These are phyloP conservation scores for Tolmerus cingulatus DNA, from an alignment of 2,888 invertebrate species.

Conservation along the genomic window DNA sequence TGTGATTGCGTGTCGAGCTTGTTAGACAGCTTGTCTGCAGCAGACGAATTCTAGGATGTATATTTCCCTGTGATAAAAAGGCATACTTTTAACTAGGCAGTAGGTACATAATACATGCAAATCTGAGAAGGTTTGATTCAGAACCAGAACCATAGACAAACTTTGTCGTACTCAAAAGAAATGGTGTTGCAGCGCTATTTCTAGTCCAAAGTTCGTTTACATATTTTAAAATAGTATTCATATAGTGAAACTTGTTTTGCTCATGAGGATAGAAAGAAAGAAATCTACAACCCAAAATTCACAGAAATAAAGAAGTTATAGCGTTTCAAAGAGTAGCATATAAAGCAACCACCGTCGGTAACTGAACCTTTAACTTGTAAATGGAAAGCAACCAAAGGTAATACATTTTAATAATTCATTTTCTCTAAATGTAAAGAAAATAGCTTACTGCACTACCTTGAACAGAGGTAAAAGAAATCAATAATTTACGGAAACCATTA, in stretches of 20 bases:
- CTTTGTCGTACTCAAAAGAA: not conserved
- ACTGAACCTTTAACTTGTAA: too few relatives aligned
- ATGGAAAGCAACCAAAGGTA: too few relatives aligned
- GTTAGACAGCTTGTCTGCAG: not conserved
- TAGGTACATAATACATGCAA: not conserved
- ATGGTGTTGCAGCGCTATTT: not conserved
- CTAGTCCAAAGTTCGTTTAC: not conserved
- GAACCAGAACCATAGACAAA: not conserved
- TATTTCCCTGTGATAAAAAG: not conserved
- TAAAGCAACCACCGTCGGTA: too few relatives aligned
- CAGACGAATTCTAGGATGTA: not conserved
- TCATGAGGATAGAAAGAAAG: not conserved
- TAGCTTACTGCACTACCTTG: too few relatives aligned
- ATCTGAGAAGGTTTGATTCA: not conserved
- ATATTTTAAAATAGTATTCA: not conserved
- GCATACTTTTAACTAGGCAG: not conserved
- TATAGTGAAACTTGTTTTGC: not conserved
- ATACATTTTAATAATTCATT: too few relatives aligned
- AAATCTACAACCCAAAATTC: not conserved
- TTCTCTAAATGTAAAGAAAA: too few relatives aligned
- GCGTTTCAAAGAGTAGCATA: too few relatives aligned
- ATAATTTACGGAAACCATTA: too few relatives aligned
- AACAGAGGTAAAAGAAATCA: too few relatives aligned
- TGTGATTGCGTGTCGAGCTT: not conserved
- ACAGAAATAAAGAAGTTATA: not conserved